Evolutionary conservation across 2,888 invertebrate species (phyloP).

Genomic region (Cantharis flavilabris): DNA sequence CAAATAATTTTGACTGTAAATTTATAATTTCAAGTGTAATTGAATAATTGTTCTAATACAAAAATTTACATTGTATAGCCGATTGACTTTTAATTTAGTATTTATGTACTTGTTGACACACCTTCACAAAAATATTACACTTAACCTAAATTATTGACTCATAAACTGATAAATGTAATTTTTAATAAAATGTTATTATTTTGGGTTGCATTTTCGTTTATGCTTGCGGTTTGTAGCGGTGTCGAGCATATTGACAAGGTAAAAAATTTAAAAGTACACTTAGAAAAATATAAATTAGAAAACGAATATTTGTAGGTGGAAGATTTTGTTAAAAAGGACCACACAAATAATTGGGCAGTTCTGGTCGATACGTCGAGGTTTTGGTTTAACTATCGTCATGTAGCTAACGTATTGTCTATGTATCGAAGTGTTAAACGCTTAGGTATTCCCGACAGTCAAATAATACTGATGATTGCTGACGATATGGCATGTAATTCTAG

Average conservation of each 20-base stretch:
- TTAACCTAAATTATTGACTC: not conserved
- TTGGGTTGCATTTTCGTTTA: not conserved
- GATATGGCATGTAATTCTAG: slow-evolving; percentile 99
- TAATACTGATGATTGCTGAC: slow-evolving; percentile 98
- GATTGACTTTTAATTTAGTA: not conserved
- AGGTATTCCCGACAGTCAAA: slow-evolving; percentile 98
- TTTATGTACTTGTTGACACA: not conserved
- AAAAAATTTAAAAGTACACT: not conserved
- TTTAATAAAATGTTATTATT: not conserved
- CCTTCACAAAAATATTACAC: not conserved
- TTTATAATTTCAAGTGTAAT: not conserved
- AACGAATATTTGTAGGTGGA: slow-evolving; percentile 11
- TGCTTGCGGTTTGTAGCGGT: not conserved
- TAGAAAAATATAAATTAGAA: not conserved
- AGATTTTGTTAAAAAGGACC: slow-evolving; percentile 67
- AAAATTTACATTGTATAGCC: not conserved
- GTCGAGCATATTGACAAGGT: not conserved
- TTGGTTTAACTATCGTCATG: slow-evolving; percentile 99
- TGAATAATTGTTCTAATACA: not conserved
- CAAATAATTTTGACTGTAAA: not conserved
- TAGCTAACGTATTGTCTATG: slow-evolving; percentile 97
- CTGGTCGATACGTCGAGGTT: slow-evolving; percentile 97
- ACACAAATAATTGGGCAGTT: slow-evolving; percentile 99
- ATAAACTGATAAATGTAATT: not conserved
- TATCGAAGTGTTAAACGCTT: slow-evolving; percentile 97